Conservation (phyloP, 2,888 invertebrate species). For the Lepidochrysops patricia region DNA sequence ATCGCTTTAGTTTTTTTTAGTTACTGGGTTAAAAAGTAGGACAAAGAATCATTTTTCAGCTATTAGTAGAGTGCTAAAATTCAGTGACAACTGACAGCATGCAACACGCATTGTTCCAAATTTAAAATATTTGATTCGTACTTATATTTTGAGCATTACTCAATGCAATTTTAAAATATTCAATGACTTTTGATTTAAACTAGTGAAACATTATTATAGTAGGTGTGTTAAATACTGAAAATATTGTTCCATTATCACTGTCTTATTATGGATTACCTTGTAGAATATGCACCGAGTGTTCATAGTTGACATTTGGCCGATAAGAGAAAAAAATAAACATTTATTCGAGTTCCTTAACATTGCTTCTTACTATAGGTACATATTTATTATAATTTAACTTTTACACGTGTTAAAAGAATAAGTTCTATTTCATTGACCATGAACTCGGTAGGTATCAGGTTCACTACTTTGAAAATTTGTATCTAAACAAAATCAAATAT, state of each 20-base stretch:
- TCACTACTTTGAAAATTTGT: not conserved
- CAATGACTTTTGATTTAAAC: too few relatives aligned
- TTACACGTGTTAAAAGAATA: not conserved
- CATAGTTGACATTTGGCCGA: not conserved
- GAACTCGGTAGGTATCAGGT: too few relatives aligned
- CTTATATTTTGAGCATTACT: not conserved
- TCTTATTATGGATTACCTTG: not conserved
- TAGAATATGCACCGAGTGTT: not conserved
- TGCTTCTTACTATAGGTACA: not conserved
- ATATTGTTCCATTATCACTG: not conserved
- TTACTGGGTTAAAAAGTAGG: not conserved
- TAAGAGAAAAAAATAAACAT: not conserved
- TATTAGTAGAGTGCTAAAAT: not conserved
- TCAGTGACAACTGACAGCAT: slow-evolving; percentile 7
- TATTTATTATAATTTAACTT: not conserved
- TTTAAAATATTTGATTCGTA: not conserved
- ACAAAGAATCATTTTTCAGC: not conserved
- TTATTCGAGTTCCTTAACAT: not conserved
- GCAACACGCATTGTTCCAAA: not conserved
- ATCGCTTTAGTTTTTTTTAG: not conserved
- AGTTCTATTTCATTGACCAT: not conserved
- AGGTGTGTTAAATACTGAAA: not conserved
- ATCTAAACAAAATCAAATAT: not conserved
- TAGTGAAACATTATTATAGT: too few relatives aligned
- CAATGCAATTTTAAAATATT: not conserved